A percentile compares a stretch with the other conserved stretches of the same genome.
Conservation (phyloP, 2,888 invertebrate species). For the Phaonia tiefii region DNA sequence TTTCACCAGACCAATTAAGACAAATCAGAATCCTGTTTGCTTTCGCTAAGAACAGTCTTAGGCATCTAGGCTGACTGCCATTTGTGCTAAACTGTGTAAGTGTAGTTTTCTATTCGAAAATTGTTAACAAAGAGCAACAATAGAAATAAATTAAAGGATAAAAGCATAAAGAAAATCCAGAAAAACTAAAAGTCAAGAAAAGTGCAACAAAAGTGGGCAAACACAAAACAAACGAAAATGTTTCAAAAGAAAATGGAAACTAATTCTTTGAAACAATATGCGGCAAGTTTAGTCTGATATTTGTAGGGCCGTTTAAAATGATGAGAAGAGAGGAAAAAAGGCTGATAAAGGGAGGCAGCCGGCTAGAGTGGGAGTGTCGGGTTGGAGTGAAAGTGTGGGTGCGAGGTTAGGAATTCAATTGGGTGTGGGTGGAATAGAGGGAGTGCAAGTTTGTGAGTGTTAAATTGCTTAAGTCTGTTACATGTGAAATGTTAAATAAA, state of each 20-base stretch:
- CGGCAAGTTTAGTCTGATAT: constrained; percentile 23
- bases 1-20: constrained; percentile 61
- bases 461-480: not conserved
- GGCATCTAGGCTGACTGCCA: not conserved
- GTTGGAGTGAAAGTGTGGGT: constrained; percentile 15
- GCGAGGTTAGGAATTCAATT: not conserved
- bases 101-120: constrained; percentile 49
- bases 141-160: constrained; percentile 33
- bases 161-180: constrained; percentile 64
- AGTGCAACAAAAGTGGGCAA: constrained; percentile 28
- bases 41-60: constrained; percentile 74
- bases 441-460: not conserved
- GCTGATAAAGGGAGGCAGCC: too few relatives aligned
- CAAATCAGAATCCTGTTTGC: constrained; percentile 75
- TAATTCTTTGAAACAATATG: constrained; percentile 28
- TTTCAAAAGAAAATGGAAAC: not conserved
- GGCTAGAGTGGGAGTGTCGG: constrained; percentile 6
- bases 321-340: too few relatives aligned
- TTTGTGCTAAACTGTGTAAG: constrained; percentile 54
- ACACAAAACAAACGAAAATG: not conserved
- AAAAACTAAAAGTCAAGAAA: constrained; percentile 15
- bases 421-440: not conserved
- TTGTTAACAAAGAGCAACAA: constrained; percentile 13
- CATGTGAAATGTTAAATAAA: constrained; percentile 26
- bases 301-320: constrained; percentile 39